These are phyloP conservation scores for Garrulus glandarius DNA, from an alignment of 2,797 vertebrate species.

Conservation along the genomic window DNA sequence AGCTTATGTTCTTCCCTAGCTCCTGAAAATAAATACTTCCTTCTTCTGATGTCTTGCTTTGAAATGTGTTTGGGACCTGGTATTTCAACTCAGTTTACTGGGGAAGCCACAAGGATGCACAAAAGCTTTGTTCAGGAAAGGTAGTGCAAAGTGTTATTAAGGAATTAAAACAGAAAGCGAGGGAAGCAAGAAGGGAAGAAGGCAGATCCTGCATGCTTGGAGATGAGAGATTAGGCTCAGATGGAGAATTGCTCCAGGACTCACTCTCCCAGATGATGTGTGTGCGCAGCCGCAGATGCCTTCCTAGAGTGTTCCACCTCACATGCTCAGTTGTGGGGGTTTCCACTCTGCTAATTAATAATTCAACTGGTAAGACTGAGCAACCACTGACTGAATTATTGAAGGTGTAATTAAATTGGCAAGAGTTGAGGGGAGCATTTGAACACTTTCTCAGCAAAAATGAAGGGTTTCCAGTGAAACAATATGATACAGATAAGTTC, in stretches of 20 bases:
- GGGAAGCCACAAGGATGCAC: background rate
- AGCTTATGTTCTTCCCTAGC: background rate
- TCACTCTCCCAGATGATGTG: background rate
- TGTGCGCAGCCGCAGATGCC: background rate
- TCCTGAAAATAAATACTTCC: background rate
- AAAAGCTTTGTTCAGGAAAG: background rate
- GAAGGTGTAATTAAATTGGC: constrained; percentile 13
- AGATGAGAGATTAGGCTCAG: background rate
- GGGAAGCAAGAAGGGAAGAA: background rate
- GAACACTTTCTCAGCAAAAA: background rate
- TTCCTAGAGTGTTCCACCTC: background rate
- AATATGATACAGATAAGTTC: background rate
- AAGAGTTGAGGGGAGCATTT: background rate
- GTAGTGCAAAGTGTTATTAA: background rate
- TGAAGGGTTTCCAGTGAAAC: background rate
- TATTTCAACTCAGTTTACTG: background rate
- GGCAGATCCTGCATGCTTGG: background rate
- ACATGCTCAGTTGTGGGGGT: background rate
- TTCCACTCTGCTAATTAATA: background rate
- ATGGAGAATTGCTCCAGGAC: background rate
- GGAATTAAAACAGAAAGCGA: background rate
- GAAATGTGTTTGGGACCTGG: background rate
- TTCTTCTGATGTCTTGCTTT: background rate
- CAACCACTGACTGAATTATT: constrained; percentile 17
- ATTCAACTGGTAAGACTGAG: background rate